Conservation (phyloP, 2,113 vertebrate species). For the Chascanopsetta lugubris region DNA sequence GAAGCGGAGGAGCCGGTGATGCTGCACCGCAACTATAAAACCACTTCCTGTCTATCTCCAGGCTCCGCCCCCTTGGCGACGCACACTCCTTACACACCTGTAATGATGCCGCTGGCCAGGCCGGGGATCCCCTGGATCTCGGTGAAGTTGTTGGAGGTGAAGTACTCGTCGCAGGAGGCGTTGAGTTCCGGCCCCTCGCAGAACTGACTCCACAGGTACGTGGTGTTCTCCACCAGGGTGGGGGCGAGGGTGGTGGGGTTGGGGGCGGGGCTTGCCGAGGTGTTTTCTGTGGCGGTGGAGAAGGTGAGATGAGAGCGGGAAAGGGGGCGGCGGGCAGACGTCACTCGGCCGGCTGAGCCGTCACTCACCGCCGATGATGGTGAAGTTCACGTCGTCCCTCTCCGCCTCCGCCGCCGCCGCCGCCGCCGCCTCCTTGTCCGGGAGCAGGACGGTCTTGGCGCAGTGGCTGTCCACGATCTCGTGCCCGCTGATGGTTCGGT, state of each 20-base stretch:
- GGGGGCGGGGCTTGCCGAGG: constrained; percentile 41
- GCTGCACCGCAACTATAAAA: too few relatives aligned
- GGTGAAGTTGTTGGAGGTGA: constrained; percentile 83
- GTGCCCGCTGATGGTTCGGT: constrained; percentile 85
- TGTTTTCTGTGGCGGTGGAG: constrained; percentile 39
- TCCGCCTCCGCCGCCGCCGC: background rate
- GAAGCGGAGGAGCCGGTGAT: too few relatives aligned
- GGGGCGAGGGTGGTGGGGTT: constrained; percentile 5
- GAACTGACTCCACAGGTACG: constrained; percentile 82
- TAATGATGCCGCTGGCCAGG: constrained; percentile 85
- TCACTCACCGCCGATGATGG: constrained; percentile 23
- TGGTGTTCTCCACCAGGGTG: constrained; percentile 55
- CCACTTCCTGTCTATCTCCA: too few relatives aligned
- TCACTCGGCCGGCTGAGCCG: too few relatives aligned
- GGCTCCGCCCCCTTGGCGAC: too few relatives aligned
- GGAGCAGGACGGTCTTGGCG: constrained; percentile 73
- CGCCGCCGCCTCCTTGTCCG: background rate
- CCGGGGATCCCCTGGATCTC: constrained; percentile 86
- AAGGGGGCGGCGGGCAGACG: background rate
- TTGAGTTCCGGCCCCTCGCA: constrained; percentile 76
- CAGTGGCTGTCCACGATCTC: constrained; percentile 63
- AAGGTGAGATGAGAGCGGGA: background rate
- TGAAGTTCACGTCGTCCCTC: constrained; percentile 40
- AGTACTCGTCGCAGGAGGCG: constrained; percentile 86
- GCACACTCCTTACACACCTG: constrained; percentile 66